These are phyloP conservation scores for Elegia similella DNA, from an alignment of 2,888 invertebrate species.

Conservation along the genomic window DNA sequence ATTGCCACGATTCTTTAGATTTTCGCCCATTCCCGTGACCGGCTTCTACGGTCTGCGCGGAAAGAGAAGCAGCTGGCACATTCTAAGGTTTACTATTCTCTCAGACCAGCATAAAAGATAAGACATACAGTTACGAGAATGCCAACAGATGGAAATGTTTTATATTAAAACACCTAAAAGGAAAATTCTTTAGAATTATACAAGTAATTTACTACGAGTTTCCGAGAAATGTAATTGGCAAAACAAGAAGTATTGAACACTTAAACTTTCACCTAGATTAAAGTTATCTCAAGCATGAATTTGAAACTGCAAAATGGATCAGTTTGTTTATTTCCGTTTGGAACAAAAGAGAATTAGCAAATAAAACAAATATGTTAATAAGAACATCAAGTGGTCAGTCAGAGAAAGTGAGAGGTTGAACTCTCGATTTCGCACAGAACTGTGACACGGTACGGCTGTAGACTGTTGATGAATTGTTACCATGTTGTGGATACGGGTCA, in stretches of 20 bases:
- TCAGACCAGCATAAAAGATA: too few species aligned
- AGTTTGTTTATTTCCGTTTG: constrained; percentile 21
- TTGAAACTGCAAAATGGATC: background rate
- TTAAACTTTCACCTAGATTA: background rate
- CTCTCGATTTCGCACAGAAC: constrained; percentile 60
- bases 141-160: too few species aligned
- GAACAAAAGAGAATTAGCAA: constrained; percentile 37
- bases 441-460: constrained; percentile 10
- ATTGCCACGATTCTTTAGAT: too few species aligned
- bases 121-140: too few species aligned
- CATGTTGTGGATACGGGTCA: too few species aligned
- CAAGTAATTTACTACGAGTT: too few species aligned
- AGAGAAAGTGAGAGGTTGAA: constrained; percentile 62
- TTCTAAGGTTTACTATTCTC: too few species aligned
- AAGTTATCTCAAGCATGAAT: background rate
- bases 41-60: too few species aligned
- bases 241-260: background rate
- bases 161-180: too few species aligned
- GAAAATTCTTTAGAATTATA: too few species aligned
- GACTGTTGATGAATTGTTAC: background rate
- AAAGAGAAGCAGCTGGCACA: too few species aligned
- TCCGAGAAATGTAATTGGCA: background rate
- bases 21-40: too few species aligned
- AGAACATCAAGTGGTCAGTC: constrained; percentile 41
- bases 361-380: constrained; percentile 42